Base-by-base conservation (phyloP, 2,113 vertebrate genomes). In the Morone saxatilis region DNA sequence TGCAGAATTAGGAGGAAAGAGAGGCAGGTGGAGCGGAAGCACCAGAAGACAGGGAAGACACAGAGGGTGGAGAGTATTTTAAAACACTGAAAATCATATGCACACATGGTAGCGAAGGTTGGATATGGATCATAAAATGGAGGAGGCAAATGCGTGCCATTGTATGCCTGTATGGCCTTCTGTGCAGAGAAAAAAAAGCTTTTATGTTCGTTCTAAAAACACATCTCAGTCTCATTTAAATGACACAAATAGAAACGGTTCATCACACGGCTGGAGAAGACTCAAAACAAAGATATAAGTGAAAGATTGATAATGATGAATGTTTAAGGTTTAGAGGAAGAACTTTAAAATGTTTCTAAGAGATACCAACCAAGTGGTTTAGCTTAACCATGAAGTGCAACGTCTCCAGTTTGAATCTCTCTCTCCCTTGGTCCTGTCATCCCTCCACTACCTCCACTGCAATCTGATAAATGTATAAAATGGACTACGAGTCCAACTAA, bases 51-150 rank as follows among this genome's bases (percentile, higher is more conserved):
- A 5, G 11, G 45, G 19, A 73, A 16, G 19, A 66, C 14, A 6
- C 56, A 61, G 70, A 76, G 45, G 45, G n/a, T 61, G 74, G 67
- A 80, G 71, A 60, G 1, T 80, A 80, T 77, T 82, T 83, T 71
- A 61, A 69, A 62, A 83, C 14, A 45, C 16, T 45, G 7, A 57
- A 67, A 62, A 78, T 19, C 38, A 62, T 14, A 4, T 51, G 19
- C n/a, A n/a, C 51, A 78, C 31, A 2, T 31, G 31, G 31, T 31
- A 31, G 40, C 47, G 38, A 8, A 20, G 14, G n/a, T 71, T 60
- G 19, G 54, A 59, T 53, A 7, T 66, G 12, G 8, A n/a, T 38
- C 16, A 54, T 2, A 80, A 16, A 48, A 14, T 14, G 7, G 51
- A 7, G 40, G 13, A 19, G 12, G 20, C 13, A 25, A 31, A 47